A percentile compares a stretch with the other conserved stretches of the same genome.
phyloP scores from a whole-genome alignment of 2,888 invertebrate genomes.

The Epinotia bilunana region DNA sequence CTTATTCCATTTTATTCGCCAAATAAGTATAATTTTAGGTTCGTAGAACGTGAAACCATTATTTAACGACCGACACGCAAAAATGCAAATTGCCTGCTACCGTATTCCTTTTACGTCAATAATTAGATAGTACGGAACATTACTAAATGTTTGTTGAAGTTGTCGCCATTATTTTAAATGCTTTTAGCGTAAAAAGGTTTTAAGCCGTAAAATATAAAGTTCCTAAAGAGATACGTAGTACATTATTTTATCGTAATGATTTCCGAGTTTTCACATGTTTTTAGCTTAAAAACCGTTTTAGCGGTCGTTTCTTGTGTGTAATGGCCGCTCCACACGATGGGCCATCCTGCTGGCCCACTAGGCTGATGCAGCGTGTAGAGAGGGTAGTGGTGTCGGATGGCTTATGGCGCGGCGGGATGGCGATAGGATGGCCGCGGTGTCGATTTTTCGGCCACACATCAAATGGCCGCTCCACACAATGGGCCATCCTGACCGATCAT shows the following conservation, averaged over 20 bases:
- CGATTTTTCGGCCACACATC: too few species aligned
- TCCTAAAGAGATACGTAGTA: not conserved
- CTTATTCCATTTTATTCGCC: too few species aligned
- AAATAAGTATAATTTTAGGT: too few species aligned
- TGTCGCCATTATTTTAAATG: constrained; percentile 9
- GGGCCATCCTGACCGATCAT: too few species aligned
- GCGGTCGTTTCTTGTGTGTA: not conserved
- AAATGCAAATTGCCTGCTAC: constrained; percentile 30
- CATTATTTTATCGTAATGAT: not conserved
- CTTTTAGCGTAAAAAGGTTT: constrained; percentile 9
- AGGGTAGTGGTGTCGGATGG: too few species aligned
- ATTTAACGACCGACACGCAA: constrained; percentile 24
- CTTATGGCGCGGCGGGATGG: too few species aligned
- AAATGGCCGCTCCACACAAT: too few species aligned
- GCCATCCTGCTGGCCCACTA: too few species aligned
- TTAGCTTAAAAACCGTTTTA: not conserved
- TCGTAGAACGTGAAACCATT: not conserved
- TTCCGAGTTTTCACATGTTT: not conserved
- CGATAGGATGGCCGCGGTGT: too few species aligned
- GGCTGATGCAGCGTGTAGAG: too few species aligned
- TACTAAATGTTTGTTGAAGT: constrained; percentile 5
- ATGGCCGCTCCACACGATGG: too few species aligned
- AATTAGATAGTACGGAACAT: constrained; percentile 17
- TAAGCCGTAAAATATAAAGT: not conserved
- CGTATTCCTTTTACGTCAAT: constrained; percentile 21